A percentile compares a stretch with the other conserved stretches of the same genome.
Evolutionary conservation across 2,888 invertebrate genomes (phyloP).

Genomic region (Biston betularia): DNA sequence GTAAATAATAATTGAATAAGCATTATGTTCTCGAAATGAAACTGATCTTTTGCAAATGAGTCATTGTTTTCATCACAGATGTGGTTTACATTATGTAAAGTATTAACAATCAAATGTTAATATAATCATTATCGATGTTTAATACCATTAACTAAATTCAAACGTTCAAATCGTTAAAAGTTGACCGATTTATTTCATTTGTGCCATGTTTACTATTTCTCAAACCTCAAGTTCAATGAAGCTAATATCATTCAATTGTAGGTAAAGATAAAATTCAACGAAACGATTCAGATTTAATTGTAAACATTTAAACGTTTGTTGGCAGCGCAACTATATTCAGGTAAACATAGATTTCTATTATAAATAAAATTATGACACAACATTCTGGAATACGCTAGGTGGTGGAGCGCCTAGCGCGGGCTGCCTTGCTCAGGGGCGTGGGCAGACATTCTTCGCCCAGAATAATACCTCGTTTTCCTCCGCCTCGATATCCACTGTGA

Average conservation of each 20-base stretch:
- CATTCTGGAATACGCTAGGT: constrained; percentile 51
- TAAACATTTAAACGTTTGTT: constrained; percentile 22
- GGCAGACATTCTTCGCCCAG: constrained; percentile 74
- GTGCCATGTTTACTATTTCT: constrained; percentile 1
- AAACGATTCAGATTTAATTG: constrained; percentile 14
- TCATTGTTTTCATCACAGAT: not conserved
- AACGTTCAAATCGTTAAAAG: no score
- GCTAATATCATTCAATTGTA: not conserved
- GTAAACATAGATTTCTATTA: constrained; percentile 31
- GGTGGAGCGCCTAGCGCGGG: constrained; percentile 25
- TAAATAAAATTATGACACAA: constrained; percentile 39
- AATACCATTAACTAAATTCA: no score
- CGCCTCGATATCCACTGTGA: constrained; percentile 71
- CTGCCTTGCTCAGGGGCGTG: constrained; percentile 48
- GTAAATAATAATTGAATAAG: not conserved
- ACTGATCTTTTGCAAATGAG: not conserved
- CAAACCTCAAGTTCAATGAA: constrained; percentile 1
- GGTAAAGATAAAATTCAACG: constrained; percentile 2
- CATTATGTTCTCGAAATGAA: not conserved
- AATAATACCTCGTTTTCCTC: constrained; percentile 72
- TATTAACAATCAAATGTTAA: no score
- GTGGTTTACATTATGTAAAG: not conserved
- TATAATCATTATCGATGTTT: no score
- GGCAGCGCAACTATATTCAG: constrained; percentile 14
- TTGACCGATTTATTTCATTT: not conserved